Evolutionary conservation across 2,888 invertebrate genomes (phyloP).

Genomic region (Nemotelus pantherinus): DNA sequence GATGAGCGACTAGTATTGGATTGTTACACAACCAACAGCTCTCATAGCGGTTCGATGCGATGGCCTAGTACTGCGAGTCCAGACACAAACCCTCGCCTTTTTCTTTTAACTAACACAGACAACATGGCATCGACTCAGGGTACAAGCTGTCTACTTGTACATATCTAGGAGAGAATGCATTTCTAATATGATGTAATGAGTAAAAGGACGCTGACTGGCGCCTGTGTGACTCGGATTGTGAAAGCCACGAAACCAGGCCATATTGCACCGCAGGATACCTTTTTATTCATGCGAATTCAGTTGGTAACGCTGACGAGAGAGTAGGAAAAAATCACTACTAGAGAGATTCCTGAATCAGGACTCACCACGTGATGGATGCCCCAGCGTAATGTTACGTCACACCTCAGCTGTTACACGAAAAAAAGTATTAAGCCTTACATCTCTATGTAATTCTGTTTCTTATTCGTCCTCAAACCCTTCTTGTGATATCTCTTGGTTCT

Average conservation of each 20-base stretch:
- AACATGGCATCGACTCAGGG: not conserved
- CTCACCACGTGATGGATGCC: slow-evolving; percentile 55
- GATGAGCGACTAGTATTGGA: not conserved
- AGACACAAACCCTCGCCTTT: slow-evolving; percentile 2
- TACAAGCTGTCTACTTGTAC: too few species aligned
- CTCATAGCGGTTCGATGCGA: not conserved
- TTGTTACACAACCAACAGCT: slow-evolving; percentile 34
- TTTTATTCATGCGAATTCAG: not conserved
- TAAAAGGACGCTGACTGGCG: not conserved
- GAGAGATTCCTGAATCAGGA: slow-evolving; percentile 20
- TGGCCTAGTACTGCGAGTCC: not conserved
- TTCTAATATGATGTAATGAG: not conserved
- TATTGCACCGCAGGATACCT: too few species aligned
- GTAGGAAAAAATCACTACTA: not conserved
- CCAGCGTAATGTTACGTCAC: slow-evolving; percentile 62
- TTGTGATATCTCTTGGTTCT: not conserved
- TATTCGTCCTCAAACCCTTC: not conserved
- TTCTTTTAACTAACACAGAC: slow-evolving; percentile 23
- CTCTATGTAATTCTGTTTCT: slow-evolving; percentile 12
- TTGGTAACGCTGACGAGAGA: slow-evolving; percentile 16
- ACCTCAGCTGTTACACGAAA: slow-evolving; percentile 61
- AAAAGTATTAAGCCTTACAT: slow-evolving; percentile 22
- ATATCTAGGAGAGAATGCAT: slow-evolving; percentile 14
- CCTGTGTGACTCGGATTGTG: not conserved
- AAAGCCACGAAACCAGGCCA: too few species aligned